Conservation (phyloP, 2,888 invertebrate species). For the Phragmatobia fuliginosa region DNA sequence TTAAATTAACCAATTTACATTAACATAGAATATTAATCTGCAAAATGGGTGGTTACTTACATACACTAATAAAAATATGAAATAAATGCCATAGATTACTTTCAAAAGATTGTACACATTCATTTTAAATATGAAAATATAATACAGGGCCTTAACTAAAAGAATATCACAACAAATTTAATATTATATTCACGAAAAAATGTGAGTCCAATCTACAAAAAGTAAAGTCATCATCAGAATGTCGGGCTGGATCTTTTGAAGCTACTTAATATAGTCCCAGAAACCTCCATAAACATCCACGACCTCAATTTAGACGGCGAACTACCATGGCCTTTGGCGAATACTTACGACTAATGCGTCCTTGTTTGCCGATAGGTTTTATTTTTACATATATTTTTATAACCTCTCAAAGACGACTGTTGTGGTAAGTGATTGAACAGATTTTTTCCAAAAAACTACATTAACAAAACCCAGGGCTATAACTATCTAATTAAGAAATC, state of each 20-base stretch:
- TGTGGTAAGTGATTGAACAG: background rate
- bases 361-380: conserved; percentile 13
- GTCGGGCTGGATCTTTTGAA: conserved; percentile 20
- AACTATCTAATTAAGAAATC: background rate
- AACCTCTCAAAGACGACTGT: background rate
- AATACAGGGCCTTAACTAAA: background rate
- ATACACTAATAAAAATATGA: background rate
- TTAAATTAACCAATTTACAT: background rate
- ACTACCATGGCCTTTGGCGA: conserved; percentile 26
- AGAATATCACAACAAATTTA: background rate
- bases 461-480: background rate
- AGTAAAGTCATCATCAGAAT: conserved; percentile 8
- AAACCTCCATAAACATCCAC: conserved; percentile 34
- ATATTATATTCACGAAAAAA: background rate
- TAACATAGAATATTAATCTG: background rate
- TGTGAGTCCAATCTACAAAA: conserved; percentile 3
- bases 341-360: conserved; percentile 20
- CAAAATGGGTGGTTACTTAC: background rate
- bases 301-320: conserved; percentile 40
- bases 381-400: conserved; percentile 29
- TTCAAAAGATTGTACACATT: background rate
- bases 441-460: background rate
- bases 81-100: background rate
- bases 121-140: background rate
- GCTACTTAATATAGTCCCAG: conserved; percentile 31